Evolutionary conservation across 2,113 vertebrate genomes (phyloP).

Genomic region (Ammospiza nelsoni): DNA sequence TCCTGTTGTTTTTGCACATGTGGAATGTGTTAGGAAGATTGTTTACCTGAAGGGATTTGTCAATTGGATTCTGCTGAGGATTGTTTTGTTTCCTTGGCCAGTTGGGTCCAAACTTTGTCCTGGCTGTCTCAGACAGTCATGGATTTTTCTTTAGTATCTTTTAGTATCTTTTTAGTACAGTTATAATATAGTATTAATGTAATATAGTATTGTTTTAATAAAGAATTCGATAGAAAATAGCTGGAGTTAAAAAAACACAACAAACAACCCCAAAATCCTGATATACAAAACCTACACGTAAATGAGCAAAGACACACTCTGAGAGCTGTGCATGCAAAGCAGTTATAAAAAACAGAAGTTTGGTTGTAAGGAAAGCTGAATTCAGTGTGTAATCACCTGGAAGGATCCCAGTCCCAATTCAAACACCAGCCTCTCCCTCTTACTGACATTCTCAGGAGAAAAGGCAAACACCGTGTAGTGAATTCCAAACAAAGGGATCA

Average conservation of each 20-base stretch:
- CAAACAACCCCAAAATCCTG: not conserved
- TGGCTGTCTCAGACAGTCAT: too few species aligned
- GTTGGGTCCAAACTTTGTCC: too few species aligned
- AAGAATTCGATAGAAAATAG: not conserved
- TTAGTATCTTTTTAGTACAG: too few species aligned
- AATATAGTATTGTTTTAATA: too few species aligned
- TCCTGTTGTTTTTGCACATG: too few species aligned
- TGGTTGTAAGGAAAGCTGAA: not conserved
- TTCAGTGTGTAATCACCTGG: constrained; percentile 80
- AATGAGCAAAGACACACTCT: not conserved
- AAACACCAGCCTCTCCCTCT: constrained; percentile 93
- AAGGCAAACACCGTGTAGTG: constrained; percentile 99
- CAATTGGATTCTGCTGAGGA: too few species aligned
- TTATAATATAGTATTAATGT: too few species aligned
- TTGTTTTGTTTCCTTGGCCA: too few species aligned
- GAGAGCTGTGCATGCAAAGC: not conserved
- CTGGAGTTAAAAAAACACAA: not conserved
- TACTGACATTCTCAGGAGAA: constrained; percentile 96
- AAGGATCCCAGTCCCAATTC: constrained; percentile 97
- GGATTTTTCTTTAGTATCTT: too few species aligned
- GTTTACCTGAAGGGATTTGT: too few species aligned
- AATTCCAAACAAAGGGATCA: constrained; percentile 96
- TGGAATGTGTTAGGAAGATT: too few species aligned
- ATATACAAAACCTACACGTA: not conserved
- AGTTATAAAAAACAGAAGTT: not conserved